These are phyloP conservation scores for Lasioglossum villosulum DNA, from an alignment of 2,888 invertebrate species.

Conservation along the genomic window DNA sequence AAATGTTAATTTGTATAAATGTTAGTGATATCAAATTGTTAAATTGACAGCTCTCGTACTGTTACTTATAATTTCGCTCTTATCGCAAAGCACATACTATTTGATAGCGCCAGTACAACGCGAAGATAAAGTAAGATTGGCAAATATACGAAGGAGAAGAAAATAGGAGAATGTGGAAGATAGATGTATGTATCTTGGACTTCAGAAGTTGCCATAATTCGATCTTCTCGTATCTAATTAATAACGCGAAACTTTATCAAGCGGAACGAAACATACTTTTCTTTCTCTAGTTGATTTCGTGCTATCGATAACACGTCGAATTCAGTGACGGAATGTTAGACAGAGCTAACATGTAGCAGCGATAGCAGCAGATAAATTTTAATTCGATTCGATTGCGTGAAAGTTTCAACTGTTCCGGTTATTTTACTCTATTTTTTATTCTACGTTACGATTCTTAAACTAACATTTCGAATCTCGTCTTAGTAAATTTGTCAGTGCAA, in stretches of 20 bases:
- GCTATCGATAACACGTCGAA: constrained; percentile 26
- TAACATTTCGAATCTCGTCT: not conserved
- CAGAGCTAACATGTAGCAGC: not conserved
- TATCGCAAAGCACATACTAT: not conserved
- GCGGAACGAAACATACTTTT: constrained; percentile 6
- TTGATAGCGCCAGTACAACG: not conserved
- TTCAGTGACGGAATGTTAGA: not conserved
- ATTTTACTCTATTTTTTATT: not conserved
- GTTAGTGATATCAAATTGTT: not conserved
- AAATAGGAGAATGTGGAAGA: not conserved
- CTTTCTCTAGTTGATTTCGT: constrained; percentile 8
- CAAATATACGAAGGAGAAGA: not conserved
- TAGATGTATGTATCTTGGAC: not conserved
- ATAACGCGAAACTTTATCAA: not conserved
- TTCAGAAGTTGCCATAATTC: not conserved
- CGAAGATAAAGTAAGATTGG: constrained; percentile 9
- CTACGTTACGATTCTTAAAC: not conserved
- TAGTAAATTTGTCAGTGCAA: not conserved
- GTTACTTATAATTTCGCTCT: not conserved
- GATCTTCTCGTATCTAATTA: not conserved
- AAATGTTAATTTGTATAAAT: no score
- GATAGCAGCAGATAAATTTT: not conserved
- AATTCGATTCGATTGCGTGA: constrained; percentile 4
- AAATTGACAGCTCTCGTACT: not conserved
- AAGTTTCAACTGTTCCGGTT: not conserved